Evolutionary conservation across 2,888 invertebrate species (phyloP).

Genomic region (Xestobium rufovillosum): DNA sequence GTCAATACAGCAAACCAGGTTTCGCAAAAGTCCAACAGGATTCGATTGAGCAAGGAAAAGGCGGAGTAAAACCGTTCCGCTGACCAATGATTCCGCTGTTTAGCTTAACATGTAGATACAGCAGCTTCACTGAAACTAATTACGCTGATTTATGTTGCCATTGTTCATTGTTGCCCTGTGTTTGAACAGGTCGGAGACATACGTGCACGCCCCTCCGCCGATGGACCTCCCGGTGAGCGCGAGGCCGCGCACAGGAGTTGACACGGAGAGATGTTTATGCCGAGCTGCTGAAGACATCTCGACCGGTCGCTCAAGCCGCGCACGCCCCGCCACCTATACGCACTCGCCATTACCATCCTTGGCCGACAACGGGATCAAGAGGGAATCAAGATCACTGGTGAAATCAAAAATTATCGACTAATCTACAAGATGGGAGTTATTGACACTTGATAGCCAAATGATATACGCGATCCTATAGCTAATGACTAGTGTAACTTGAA

Average conservation of each 20-base stretch:
- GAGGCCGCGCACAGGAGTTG: constrained; percentile 40
- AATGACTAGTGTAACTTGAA: too few species aligned
- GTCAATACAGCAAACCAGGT: too few species aligned
- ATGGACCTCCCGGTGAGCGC: constrained; percentile 25
- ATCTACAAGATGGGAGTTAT: too few species aligned
- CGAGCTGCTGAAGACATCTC: constrained; percentile 22
- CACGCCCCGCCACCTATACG: constrained; percentile 14
- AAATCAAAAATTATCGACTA: too few species aligned
- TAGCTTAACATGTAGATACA: constrained; percentile 41
- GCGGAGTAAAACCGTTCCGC: constrained; percentile 52
- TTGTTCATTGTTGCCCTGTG: constrained; percentile 78
- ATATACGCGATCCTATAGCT: too few species aligned
- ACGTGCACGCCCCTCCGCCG: constrained; percentile 39
- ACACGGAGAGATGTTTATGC: constrained; percentile 26
- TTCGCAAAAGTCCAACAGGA: too few species aligned
- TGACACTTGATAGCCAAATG: too few species aligned
- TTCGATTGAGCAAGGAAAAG: constrained; percentile 41
- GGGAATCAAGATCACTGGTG: too few species aligned
- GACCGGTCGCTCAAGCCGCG: constrained; percentile 8
- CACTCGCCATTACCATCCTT: constrained; percentile 4
- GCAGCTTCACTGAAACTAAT: constrained; percentile 65
- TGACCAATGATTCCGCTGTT: constrained; percentile 61
- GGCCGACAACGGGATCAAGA: too few species aligned
- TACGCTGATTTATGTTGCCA: constrained; percentile 91
- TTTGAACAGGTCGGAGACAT: constrained; percentile 43